Conservation (phyloP, 2,888 invertebrate species). For the Pediacus dermestoides region DNA sequence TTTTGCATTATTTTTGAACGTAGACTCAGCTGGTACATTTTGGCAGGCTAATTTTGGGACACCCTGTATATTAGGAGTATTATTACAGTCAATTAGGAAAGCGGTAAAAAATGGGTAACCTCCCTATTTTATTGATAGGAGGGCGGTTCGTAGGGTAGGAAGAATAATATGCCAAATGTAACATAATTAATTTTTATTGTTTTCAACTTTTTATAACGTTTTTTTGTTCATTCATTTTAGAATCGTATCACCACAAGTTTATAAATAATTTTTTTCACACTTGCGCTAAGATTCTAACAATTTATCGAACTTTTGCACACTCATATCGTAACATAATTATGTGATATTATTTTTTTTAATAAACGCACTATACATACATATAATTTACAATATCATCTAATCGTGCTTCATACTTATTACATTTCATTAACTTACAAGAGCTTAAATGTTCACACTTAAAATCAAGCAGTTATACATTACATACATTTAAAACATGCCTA, state of each 20-base stretch:
- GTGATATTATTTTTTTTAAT: constrained; percentile 12
- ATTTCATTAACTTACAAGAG: constrained; percentile 21
- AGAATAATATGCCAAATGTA: too few species aligned
- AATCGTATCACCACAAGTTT: constrained; percentile 33
- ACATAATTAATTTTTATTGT: constrained; percentile 42
- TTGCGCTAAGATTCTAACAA: constrained; percentile 16
- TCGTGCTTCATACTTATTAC: constrained; percentile 34
- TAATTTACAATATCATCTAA: constrained; percentile 33
- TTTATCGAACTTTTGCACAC: constrained; percentile 18
- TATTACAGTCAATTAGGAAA: too few species aligned
- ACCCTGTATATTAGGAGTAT: neutral
- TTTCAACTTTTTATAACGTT: constrained; percentile 45
- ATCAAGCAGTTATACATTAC: constrained; percentile 27
- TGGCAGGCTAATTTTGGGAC: too few species aligned
- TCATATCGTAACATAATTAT: constrained; percentile 18
- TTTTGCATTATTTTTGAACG: too few species aligned
- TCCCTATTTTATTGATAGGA: too few species aligned
- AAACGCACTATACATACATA: constrained; percentile 30
- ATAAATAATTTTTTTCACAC: constrained; percentile 23
- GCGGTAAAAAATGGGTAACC: too few species aligned
- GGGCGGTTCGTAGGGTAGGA: too few species aligned
- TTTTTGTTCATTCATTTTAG: constrained; percentile 30
- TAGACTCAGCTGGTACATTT: too few species aligned
- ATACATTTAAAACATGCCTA: constrained; percentile 31
- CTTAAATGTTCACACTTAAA: constrained; percentile 25